These are phyloP conservation scores for Sporophila hypoxantha DNA, from an alignment of 2,113 vertebrate genomes.

Conservation along the genomic window DNA sequence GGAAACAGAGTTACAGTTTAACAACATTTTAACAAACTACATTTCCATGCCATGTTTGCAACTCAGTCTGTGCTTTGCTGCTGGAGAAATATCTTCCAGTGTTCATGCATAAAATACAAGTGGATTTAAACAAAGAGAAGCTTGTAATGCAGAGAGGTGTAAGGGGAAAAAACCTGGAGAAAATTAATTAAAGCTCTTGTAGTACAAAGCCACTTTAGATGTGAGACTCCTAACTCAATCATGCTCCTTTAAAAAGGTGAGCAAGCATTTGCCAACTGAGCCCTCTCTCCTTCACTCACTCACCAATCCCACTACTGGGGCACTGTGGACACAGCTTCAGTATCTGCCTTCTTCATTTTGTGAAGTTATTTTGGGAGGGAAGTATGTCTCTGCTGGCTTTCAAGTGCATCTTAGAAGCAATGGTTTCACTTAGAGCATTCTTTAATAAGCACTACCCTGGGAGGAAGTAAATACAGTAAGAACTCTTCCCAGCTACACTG, in stretches of 20 bases:
- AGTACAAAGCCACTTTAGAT: background rate
- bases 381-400: background rate
- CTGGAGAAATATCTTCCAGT: background rate
- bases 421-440: background rate
- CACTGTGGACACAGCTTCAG: accelerated
- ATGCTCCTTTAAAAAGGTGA: accelerated
- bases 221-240: background rate
- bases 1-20: background rate
- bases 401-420: background rate
- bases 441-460: background rate
- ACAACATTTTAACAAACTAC: background rate
- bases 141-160: background rate
- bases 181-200: background rate
- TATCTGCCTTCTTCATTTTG: background rate
- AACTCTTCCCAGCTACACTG: background rate
- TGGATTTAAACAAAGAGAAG: background rate
- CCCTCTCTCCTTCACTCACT: background rate
- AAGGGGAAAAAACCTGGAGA: background rate
- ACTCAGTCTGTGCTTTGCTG: background rate
- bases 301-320: background rate
- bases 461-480: background rate
- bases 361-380: background rate
- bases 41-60: background rate
- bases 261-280: background rate
- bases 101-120: background rate